phyloP scores from a whole-genome alignment of 2,888 invertebrate species.

The Icerya purchasi region DNA sequence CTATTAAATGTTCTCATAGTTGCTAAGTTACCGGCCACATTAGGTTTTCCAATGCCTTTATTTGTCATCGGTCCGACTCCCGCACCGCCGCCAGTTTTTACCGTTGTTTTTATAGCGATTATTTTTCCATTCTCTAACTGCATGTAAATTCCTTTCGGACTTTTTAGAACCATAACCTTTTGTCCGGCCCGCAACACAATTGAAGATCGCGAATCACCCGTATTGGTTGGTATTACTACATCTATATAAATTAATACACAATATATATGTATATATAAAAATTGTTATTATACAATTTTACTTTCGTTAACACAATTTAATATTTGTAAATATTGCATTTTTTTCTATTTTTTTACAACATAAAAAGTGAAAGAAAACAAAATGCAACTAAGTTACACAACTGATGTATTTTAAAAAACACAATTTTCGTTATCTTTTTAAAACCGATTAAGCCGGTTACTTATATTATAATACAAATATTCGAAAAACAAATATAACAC shows the following conservation, averaged over 20 bases:
- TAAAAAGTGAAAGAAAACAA: no score
- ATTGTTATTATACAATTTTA: not conserved
- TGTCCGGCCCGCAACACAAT: conserved; percentile 84
- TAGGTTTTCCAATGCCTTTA: not conserved
- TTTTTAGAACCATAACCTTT: conserved; percentile 80
- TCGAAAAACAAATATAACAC: no score
- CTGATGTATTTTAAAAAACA: no score
- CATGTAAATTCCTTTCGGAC: conserved; percentile 89
- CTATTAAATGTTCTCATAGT: not conserved
- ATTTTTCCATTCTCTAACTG: conserved; percentile 84
- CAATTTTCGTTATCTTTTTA: no score
- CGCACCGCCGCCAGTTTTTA: conserved; percentile 44
- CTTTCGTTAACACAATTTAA: not conserved
- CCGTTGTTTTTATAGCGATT: conserved; percentile 66
- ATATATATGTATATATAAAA: not conserved
- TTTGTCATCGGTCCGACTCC: not conserved
- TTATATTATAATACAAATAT: no score
- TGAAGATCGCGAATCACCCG: conserved; percentile 67
- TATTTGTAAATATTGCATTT: no score
- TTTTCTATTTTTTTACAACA: no score
- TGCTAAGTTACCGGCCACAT: not conserved
- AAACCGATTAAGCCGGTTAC: no score
- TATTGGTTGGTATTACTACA: conserved; percentile 80
- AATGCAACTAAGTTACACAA: no score
- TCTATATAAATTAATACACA: conserved; percentile 29